Conservation (phyloP, 2,888 invertebrate species). For the Lithophane leautieri region DNA sequence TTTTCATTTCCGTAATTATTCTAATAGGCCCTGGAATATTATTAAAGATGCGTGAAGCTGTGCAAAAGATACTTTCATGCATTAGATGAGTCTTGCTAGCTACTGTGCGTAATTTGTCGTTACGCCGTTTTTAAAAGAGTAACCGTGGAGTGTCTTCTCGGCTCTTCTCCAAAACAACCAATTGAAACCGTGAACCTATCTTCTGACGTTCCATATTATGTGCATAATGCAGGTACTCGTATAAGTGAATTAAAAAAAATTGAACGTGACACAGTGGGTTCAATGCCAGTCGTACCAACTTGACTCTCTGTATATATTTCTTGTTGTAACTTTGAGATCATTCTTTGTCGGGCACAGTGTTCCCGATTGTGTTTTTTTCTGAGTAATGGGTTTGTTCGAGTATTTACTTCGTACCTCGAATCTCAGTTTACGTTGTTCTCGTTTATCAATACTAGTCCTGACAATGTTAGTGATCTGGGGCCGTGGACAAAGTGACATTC, state of each 20-base stretch:
- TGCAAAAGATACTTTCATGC: too few species aligned
- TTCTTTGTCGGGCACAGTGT: constrained; percentile 25
- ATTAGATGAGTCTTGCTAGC: too few species aligned
- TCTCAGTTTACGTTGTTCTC: background rate
- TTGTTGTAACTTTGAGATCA: constrained; percentile 25
- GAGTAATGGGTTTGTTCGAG: constrained; percentile 53
- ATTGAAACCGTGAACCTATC: background rate
- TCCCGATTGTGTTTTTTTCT: constrained; percentile 46
- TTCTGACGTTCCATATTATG: background rate
- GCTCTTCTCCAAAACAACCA: background rate
- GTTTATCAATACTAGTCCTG: constrained; percentile 2
- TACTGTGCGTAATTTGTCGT: too few species aligned
- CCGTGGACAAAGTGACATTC: too few species aligned
- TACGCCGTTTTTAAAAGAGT: too few species aligned
- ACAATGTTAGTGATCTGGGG: background rate
- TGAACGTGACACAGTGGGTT: background rate
- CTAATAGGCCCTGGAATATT: too few species aligned
- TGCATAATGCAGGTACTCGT: too few species aligned
- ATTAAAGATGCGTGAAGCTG: too few species aligned
- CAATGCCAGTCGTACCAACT: background rate
- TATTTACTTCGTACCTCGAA: constrained; percentile 38
- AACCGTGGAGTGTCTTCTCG: too few species aligned
- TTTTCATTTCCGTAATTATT: too few species aligned
- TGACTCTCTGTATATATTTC: constrained; percentile 4
- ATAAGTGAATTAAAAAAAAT: background rate